phyloP scores from a whole-genome alignment of 2,888 invertebrate species.

The Salpingus planirostris region DNA sequence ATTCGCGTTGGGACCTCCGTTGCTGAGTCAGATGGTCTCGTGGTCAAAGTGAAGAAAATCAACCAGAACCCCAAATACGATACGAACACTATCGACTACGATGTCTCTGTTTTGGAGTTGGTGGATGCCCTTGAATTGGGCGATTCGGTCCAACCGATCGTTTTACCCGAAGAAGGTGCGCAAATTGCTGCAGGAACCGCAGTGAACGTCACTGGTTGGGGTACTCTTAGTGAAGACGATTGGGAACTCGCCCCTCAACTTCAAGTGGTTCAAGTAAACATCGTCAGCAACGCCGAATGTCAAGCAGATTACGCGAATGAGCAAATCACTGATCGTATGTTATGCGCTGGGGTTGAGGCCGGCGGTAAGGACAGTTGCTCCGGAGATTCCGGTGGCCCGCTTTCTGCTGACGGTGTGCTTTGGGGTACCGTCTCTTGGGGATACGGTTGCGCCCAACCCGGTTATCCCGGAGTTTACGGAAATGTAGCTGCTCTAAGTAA shows the following conservation, averaged over 20 bases:
- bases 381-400: constrained; percentile 22
- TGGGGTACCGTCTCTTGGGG: constrained; percentile 16
- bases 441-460: constrained; percentile 10
- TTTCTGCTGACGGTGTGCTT: constrained; percentile 14
- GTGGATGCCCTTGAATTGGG: constrained; percentile 1
- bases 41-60: constrained; percentile 1
- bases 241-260: constrained; percentile 4
- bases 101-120: constrained; percentile 7
- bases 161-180: constrained; percentile 1
- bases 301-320: constrained; percentile 7
- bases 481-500: too few species aligned
- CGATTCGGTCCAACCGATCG: constrained; percentile 1
- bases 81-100: constrained; percentile 3
- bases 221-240: constrained; percentile 10
- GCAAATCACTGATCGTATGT: constrained; percentile 41
- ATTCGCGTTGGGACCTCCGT: constrained; percentile 3
- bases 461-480: constrained; percentile 14
- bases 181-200: constrained; percentile 1
- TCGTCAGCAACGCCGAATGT: constrained; percentile 16
- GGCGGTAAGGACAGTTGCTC: constrained; percentile 49
- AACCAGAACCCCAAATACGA: constrained; percentile 4
- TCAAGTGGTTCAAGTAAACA: constrained; percentile 15
- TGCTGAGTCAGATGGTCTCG: constrained; percentile 2
- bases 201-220: constrained; percentile 18
- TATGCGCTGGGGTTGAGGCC: constrained; percentile 44